Base-by-base conservation (phyloP, 2,113 vertebrate genomes). In the Sapajus apella region DNA sequence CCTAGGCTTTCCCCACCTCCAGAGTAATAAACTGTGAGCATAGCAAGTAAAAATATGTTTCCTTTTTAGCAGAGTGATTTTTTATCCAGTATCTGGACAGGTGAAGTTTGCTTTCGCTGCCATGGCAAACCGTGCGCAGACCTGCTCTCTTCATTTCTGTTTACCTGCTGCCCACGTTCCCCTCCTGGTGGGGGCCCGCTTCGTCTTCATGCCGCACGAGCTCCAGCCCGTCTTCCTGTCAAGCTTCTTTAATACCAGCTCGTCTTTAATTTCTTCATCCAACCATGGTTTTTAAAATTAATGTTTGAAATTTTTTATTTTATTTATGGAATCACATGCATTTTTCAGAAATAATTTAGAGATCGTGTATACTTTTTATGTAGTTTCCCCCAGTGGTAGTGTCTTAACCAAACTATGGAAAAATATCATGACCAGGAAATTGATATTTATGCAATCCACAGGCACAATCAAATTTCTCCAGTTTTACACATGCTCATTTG, bases 151-250 rank as follows among this genome's bases (percentile, higher is more conserved):
- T 47, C n/a, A 1, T 8, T 43, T 61, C 52, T 32, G 47, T 43
- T 13, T 7, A 11, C 32, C 7, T 25, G 1, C 9, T 45, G 20
- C 2, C 18, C 35, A 25, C 25, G 0, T 25, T 10, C n/a, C 30
- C 32, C 30, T 55, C 8, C 40, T 0, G 2, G 58, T 47, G 13
- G 35, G 2, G 16, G 30, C 6, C 0, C 3, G 7, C n/a, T 32
- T 4, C 2, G 4, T 12, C 16, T 27, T 16, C 3, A 0, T 2
- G 5, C 6, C 82, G 23, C 4, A 2, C 6, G 23, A 64, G 3
- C 3, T 18, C 3, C 21, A 2, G 5, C 8, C 5, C 43, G 17
- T 16, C 40, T 1, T 79, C n/a, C 16, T 0, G 4, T 3, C 10
- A 2, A 3, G 6, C 20, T 61, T 55, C n/a, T 61, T 25, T 10